Base-by-base conservation (phyloP, 2,888 invertebrate species). In the Agrilus biguttatus region DNA sequence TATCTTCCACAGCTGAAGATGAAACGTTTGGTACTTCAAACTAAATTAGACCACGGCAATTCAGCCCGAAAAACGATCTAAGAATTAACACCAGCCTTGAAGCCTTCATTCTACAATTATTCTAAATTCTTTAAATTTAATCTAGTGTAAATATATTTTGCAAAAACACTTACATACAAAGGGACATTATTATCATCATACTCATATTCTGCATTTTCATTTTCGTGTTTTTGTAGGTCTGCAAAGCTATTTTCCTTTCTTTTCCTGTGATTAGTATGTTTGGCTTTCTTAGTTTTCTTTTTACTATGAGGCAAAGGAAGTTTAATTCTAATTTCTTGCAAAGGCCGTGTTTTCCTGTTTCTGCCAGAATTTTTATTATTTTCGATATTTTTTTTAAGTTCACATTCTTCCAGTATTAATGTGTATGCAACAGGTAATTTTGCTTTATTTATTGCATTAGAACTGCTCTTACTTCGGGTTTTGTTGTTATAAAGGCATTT, bases 291-390 rank as follows among this genome's bases (percentile, higher is more conserved):
- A 12, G 12, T 21, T 38, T 38, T 38, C 21, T 19, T 21, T 12
- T 40, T 19, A 36, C 4, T 37, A 34, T 57, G 58, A 45, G 59
- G 62, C 2, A 62, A 56, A 1, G 71, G 71, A 2, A 72, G 66
- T 60, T 67, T 69, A 0, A 71, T 62, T 14, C 69, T 54, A 14
- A 71, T 60, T 52, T 68, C 69, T 44, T 65, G 56, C 39, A 71
- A 51, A 3, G 59, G 60, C 5, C 58, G 59, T 14, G 50, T 47
- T 34, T 49, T 43, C 8, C 40, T 39, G 43, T 41, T 40, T 42
- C 39, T 2, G 45, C 49, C 19, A 28, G 10, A 28, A 28, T 28
- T 28, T 10, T 28, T 28, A 28, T 28, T 21, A 5, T 21, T 21
- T 21, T 5, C 28, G 2, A 21, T 5, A 21, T 21, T 28, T 28